Conservation (phyloP, 92 coral and sea anemone species). For the Zoanthus solanderi region DNA sequence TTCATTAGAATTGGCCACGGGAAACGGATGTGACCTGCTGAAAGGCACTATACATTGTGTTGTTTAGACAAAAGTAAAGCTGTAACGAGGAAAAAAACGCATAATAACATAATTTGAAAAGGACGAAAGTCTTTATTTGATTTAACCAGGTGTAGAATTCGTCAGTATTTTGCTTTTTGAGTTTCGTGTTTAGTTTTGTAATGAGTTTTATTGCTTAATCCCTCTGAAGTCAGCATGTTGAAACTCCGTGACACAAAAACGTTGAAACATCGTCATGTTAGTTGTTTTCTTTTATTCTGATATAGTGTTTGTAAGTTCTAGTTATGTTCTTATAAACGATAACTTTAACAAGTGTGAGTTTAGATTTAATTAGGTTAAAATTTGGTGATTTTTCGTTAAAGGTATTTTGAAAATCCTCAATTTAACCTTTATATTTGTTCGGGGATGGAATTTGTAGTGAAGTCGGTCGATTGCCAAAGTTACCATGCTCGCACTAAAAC, state of each 20-base stretch:
- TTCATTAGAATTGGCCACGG: slow-evolving; percentile 63
- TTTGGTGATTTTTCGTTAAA: neutral
- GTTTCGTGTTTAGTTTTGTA: slow-evolving; percentile 8
- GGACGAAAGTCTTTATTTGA: neutral
- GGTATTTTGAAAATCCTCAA: neutral
- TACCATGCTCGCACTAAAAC: neutral
- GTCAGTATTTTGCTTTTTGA: neutral
- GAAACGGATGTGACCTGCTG: slow-evolving; percentile 95
- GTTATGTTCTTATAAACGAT: slow-evolving; percentile 28
- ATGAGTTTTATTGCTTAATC: slow-evolving; percentile 1
- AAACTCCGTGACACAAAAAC: slow-evolving; percentile 13
- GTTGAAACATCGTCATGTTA: neutral
- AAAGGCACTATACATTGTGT: slow-evolving; percentile 20
- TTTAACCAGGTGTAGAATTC: neutral
- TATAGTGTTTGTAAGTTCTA: neutral
- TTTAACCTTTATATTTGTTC: neutral
- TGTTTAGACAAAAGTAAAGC: slow-evolving; percentile 7
- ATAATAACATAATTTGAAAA: slow-evolving; percentile 16
- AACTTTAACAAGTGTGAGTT: slow-evolving; percentile 6
- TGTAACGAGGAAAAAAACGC: neutral
- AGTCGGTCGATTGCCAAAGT: slow-evolving; percentile 37
- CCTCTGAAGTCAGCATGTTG: slow-evolving; percentile 17
- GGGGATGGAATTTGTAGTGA: neutral
- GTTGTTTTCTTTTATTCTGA: slow-evolving; percentile 19
- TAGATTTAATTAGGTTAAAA: neutral